Percentiles rank a stretch among this genome's conserved stretches.
phyloP scores from a whole-genome alignment of 2,888 invertebrate genomes.

The Plebejus melissa region DNA sequence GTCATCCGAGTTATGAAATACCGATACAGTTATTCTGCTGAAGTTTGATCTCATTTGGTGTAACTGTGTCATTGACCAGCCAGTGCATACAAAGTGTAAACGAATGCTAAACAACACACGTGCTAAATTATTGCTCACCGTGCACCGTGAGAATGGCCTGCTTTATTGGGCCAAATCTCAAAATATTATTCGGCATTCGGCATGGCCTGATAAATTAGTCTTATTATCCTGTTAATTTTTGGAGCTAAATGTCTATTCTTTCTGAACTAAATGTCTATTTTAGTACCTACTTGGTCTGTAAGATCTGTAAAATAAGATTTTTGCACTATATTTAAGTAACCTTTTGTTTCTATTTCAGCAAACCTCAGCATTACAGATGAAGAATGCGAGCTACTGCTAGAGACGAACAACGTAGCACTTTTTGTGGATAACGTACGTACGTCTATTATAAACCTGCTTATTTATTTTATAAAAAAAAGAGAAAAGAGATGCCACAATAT shows the following conservation, averaged over 20 bases:
- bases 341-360: conserved; percentile 47
- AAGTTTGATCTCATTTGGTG: conserved; percentile 21
- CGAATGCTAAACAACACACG: conserved; percentile 34
- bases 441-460: not conserved
- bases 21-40: conserved; percentile 12
- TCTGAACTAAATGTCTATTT: no score
- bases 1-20: conserved; percentile 4
- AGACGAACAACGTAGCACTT: conserved; percentile 61
- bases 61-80: conserved; percentile 23
- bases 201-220: not conserved
- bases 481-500: no score
- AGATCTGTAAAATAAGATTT: not conserved
- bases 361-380: conserved; percentile 66
- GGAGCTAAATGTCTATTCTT: not conserved
- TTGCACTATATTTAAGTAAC: not conserved
- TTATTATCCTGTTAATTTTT: not conserved
- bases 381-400: conserved; percentile 67
- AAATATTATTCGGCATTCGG: not conserved
- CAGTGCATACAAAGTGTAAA: conserved; percentile 31
- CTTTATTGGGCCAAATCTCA: not conserved
- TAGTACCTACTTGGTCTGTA: no score
- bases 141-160: conserved; percentile 28
- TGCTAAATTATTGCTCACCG: conserved; percentile 35
- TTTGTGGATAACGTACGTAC: conserved; percentile 72
- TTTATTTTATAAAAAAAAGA: no score